Evolutionary conservation across 2,113 vertebrate species (phyloP).

Genomic region (Rousettus leschenaultii): DNA sequence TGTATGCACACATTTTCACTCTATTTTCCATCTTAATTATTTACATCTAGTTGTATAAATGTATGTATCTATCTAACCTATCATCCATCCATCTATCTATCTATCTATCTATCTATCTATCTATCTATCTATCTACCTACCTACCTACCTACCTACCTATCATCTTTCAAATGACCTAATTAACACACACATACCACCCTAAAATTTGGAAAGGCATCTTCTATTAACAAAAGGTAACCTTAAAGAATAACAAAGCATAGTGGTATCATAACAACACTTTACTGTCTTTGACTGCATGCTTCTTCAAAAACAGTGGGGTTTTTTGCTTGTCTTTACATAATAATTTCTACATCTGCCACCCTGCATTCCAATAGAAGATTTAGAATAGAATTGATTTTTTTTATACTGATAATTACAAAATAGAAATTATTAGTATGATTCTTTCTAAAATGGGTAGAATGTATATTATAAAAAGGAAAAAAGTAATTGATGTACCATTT

Average conservation of each 20-base stretch:
- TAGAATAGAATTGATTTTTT: background rate
- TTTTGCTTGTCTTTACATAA: background rate
- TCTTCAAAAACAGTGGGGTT: background rate
- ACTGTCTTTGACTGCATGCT: background rate
- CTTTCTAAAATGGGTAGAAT: background rate
- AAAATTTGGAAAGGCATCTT: background rate
- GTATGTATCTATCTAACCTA: no score
- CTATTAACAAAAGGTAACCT: background rate
- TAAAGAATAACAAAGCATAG: background rate
- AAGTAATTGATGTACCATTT: background rate
- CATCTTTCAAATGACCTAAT: background rate
- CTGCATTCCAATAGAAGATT: background rate
- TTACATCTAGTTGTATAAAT: background rate
- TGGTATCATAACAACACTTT: background rate
- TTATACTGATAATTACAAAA: background rate
- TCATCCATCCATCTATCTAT: no score
- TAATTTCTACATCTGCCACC: background rate
- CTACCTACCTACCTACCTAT: no score
- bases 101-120: no score
- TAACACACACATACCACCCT: background rate
- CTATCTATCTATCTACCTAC: background rate
- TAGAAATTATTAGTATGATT: background rate
- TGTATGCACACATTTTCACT: fast-evolving
- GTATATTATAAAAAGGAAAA: background rate
- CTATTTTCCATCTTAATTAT: background rate